phyloP scores from a whole-genome alignment of 2,113 vertebrate species.

The Proterorhinus semilunaris region DNA sequence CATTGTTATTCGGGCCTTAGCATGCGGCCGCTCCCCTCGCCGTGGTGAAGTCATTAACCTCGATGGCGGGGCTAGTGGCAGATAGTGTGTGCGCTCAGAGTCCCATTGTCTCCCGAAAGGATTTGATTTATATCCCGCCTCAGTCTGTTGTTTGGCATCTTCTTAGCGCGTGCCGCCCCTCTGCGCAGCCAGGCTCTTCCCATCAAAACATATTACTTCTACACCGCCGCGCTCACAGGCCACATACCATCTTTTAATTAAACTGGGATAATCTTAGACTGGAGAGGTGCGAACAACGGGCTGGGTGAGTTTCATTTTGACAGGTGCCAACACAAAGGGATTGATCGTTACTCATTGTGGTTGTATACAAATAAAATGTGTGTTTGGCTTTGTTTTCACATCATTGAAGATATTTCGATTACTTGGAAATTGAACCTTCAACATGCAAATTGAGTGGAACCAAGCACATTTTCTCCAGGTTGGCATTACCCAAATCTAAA shows the following conservation, averaged over 20 bases:
- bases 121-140: conserved; percentile 70
- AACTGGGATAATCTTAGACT: conserved; percentile 31
- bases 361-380: too few species aligned
- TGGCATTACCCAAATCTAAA: too few species aligned
- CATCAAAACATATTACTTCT: conserved; percentile 65
- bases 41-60: conserved; percentile 57
- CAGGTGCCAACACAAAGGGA: not conserved
- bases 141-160: conserved; percentile 67
- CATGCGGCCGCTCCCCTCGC: conserved; percentile 24
- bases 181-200: conserved; percentile 45
- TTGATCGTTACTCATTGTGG: not conserved
- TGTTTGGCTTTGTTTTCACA: too few species aligned
- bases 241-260: conserved; percentile 38
- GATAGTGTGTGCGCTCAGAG: conserved; percentile 32
- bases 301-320: not conserved
- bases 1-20: conserved; percentile 33
- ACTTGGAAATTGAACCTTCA: too few species aligned
- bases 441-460: too few species aligned
- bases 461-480: too few species aligned
- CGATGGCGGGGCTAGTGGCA: conserved; percentile 29
- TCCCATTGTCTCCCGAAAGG: conserved; percentile 58
- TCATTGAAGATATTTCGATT: too few species aligned
- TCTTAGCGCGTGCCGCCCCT: conserved; percentile 51
- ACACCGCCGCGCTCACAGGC: conserved; percentile 35
- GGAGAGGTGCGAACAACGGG: not conserved